These are phyloP conservation scores for Battus philenor DNA, from an alignment of 1,140 invertebrate species.

Conservation along the genomic window DNA sequence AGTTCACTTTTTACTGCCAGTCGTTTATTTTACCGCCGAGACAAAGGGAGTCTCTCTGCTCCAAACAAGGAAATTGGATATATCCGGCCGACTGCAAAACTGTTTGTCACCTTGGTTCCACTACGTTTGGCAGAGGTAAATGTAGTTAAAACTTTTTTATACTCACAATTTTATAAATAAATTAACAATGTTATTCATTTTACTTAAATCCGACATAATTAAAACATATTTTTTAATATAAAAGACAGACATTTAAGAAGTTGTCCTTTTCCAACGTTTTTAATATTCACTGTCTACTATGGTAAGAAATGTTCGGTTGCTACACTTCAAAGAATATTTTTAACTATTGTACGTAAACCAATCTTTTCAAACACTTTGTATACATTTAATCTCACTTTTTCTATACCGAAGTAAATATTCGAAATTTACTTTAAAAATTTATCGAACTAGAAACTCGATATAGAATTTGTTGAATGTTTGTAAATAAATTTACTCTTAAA, in stretches of 20 bases:
- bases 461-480: not conserved
- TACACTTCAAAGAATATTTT: not conserved
- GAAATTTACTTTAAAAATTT: conserved; percentile 2
- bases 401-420: not conserved
- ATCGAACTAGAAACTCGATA: not conserved
- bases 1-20: too few species aligned
- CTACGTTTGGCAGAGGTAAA: too few species aligned
- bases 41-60: not conserved
- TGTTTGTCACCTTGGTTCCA: conserved; percentile 43
- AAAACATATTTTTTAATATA: too few species aligned
- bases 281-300: too few species aligned
- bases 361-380: conserved; percentile 13
- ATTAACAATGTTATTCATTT: too few species aligned
- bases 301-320: too few species aligned
- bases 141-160: too few species aligned
- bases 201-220: too few species aligned
- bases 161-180: too few species aligned
- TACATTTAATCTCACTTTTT: conserved; percentile 1
- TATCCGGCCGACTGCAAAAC: conserved; percentile 29
- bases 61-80: conserved; percentile 42
- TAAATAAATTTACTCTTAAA: conserved; percentile 1
- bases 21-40: not conserved
- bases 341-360: not conserved
- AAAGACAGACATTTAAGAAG: too few species aligned
- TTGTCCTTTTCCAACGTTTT: too few species aligned